A percentile compares a stretch with the other conserved stretches of the same genome.
These are phyloP conservation scores for Lasius fuliginosus DNA, from an alignment of 2,888 invertebrate genomes.

Conservation along the genomic window DNA sequence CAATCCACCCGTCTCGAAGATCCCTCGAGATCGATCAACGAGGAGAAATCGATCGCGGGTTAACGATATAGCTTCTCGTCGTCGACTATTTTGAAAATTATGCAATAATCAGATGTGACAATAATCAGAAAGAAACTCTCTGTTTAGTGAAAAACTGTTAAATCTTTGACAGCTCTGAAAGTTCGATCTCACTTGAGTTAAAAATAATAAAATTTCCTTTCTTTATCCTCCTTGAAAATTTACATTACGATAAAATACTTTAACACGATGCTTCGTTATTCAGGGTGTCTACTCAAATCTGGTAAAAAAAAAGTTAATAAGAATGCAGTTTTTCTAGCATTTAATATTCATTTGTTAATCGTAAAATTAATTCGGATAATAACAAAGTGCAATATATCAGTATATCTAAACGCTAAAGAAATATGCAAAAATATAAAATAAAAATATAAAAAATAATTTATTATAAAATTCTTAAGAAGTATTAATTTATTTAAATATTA, in stretches of 20 bases:
- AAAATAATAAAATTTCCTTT: background rate
- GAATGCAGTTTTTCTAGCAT: too few relatives aligned
- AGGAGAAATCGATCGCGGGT: constrained; percentile 43
- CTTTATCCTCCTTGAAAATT: background rate
- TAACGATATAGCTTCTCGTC: background rate
- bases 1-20: constrained; percentile 57
- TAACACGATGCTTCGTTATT: too few relatives aligned
- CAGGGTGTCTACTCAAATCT: too few relatives aligned
- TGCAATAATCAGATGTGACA: background rate
- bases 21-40: constrained; percentile 22
- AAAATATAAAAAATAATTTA: too few relatives aligned
- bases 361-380: too few relatives aligned
- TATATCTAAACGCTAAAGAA: too few relatives aligned
- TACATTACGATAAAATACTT: background rate
- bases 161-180: background rate
- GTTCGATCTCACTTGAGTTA: background rate
- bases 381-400: too few relatives aligned
- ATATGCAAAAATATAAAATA: too few relatives aligned
- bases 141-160: background rate
- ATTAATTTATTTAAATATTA: too few relatives aligned
- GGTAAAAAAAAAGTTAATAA: too few relatives aligned
- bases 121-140: background rate
- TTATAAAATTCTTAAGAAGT: too few relatives aligned
- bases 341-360: too few relatives aligned
- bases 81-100: constrained; percentile 2